Base-by-base conservation (phyloP, 2,888 invertebrate species). In the Lasiommata megera region DNA sequence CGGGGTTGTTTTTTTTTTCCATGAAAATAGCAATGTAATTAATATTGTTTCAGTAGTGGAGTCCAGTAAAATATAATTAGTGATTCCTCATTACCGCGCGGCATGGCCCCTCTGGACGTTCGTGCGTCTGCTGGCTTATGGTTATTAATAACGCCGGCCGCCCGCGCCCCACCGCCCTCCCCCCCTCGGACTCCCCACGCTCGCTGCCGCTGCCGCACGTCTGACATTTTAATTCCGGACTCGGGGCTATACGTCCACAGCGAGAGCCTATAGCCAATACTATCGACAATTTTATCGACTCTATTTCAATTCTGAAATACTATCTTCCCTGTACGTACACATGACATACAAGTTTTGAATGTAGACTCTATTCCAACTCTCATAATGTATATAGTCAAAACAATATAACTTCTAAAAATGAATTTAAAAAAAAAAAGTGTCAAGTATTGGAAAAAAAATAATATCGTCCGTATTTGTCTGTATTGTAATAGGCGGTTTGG, bases 11-110 rank as follows among this genome's bases (percentile, higher is more conserved):
- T 51, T 29, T 48, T 57, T 61, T 58, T 51, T 29, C 60, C 62
- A 57, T 64, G 54, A 65, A 66, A 72, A 67, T 62, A 61, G 69
- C 72, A 69, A 72, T 67, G 73, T 77, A 82, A 82, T 83, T 75
- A 74, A 80, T 78, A 80, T 79, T 77, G 80, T 73, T 83, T 80
- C 81, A 80, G 81, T 82, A 81, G 74, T 80, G 74, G 75, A 88
- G 88, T 88, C 86, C 87, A 84, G 88, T 88, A 88, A 88, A 90
- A 89, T 88, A 88, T 88, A 89, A 89, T 90, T 89, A 90, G 89
- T 84, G 89, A 89, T 88, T 90, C 88, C 87, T 90, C 88, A 90
- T 90, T 90, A 90, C 82, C 74, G 86, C 81, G 82, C 83, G 82
- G 82, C 81, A 66, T 71, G 89, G 88, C 89, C 89, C 88, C 89